Percentiles rank a stretch among this genome's conserved stretches.
Evolutionary conservation across 2,797 vertebrate species (phyloP).

Genomic region (Poeciliopsis turneri): DNA sequence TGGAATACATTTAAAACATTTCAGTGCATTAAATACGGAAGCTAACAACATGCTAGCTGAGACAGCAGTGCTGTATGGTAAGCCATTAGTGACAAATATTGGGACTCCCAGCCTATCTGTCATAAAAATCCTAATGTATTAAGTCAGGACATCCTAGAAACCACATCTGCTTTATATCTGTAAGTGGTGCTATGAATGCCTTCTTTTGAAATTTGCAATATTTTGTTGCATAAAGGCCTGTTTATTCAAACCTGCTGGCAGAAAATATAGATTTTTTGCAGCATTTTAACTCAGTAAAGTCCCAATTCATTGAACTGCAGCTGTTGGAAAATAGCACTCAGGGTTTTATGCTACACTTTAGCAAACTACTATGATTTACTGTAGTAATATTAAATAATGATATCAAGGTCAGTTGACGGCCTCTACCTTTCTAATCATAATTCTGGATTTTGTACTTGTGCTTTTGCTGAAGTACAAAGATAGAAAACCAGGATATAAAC

Average conservation of each 20-base stretch:
- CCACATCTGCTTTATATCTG: not conserved
- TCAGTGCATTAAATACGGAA: not conserved
- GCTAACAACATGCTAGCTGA: not conserved
- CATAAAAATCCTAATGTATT: not conserved
- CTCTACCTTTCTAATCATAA: not conserved
- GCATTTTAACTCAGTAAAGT: not conserved
- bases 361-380: not conserved
- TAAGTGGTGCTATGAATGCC: not conserved
- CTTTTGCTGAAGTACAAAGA: not conserved
- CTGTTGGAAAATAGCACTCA: not conserved
- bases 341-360: too few relatives aligned
- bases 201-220: not conserved
- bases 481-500: too few relatives aligned
- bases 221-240: not conserved
- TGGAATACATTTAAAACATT: not conserved
- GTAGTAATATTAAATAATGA: not conserved
- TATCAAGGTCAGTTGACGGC: not conserved
- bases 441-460: not conserved
- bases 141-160: not conserved
- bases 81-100: constrained; percentile 1
- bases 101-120: not conserved
- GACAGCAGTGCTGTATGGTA: not conserved
- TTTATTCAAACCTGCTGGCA: not conserved
- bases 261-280: not conserved
- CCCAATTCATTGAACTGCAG: not conserved